These are phyloP conservation scores for Avahi laniger DNA, from an alignment of 2,797 vertebrate genomes.

Conservation along the genomic window DNA sequence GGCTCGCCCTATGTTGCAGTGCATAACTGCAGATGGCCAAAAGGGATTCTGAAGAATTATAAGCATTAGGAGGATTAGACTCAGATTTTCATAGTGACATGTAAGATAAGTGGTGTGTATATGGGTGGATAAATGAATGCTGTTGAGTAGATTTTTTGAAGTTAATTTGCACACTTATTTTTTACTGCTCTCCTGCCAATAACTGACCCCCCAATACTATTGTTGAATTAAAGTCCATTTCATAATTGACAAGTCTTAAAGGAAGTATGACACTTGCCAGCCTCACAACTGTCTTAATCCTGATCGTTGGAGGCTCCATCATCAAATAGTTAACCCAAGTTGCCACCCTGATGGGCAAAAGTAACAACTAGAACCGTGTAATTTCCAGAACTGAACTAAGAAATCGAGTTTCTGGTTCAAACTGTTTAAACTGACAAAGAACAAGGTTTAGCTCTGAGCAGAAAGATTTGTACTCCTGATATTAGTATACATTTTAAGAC, in stretches of 20 bases:
- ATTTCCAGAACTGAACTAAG: not conserved
- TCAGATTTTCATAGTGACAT: not conserved
- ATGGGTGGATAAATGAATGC: not conserved
- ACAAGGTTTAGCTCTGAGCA: not conserved
- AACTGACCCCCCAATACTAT: not conserved
- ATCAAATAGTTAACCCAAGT: not conserved
- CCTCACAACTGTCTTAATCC: not conserved
- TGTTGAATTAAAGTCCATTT: not conserved
- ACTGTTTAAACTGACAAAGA: not conserved
- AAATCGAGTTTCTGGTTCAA: not conserved
- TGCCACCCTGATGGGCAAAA: not conserved
- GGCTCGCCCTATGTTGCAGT: rapidly evolving
- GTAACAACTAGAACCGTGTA: not conserved
- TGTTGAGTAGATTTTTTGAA: not conserved
- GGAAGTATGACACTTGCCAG: not conserved
- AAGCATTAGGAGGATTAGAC: not conserved
- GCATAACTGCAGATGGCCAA: not conserved
- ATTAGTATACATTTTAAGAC: not conserved
- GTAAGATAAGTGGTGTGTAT: not conserved
- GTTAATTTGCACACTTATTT: not conserved
- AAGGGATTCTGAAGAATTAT: not conserved
- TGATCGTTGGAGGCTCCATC: not conserved
- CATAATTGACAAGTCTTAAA: not conserved
- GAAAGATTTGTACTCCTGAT: not conserved
- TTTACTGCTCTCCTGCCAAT: not conserved